A percentile compares a stretch with the other conserved stretches of the same genome.
phyloP scores from a whole-genome alignment of 2,113 vertebrate genomes.

The Istiophorus platypterus region DNA sequence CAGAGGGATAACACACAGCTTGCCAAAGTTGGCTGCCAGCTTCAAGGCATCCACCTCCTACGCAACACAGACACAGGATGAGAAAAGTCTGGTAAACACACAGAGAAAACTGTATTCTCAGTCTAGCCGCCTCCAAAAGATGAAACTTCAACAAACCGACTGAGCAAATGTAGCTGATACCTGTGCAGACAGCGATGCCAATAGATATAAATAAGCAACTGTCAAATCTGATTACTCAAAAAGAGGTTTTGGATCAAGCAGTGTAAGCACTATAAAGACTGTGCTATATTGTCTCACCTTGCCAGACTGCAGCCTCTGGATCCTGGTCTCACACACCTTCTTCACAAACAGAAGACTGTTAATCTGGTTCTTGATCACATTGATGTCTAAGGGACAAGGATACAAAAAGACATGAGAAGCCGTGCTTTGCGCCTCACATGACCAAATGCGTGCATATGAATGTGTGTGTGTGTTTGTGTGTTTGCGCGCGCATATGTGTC shows the following conservation, averaged over 20 bases:
- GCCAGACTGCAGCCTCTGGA: constrained; percentile 97
- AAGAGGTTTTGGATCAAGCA: background rate
- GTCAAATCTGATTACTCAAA: background rate
- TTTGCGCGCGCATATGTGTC: background rate
- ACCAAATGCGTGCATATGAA: background rate
- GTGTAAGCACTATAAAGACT: background rate
- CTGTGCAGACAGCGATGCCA: background rate
- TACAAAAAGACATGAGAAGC: constrained; percentile 35
- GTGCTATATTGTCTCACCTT: constrained; percentile 88
- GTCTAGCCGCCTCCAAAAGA: background rate
- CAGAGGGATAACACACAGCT: constrained; percentile 97
- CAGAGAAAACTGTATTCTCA: constrained; percentile 1
- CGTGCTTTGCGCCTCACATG: background rate
- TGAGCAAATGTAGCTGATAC: background rate
- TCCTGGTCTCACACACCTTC: constrained; percentile 99
- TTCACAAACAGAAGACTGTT: constrained; percentile 99
- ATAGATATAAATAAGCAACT: background rate
- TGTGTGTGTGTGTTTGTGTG: background rate
- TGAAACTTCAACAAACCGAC: constrained; percentile 10
- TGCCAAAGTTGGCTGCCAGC: constrained; percentile 97
- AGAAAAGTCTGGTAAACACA: constrained; percentile 14
- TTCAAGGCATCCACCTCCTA: constrained; percentile 98
- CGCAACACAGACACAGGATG: constrained; percentile 29
- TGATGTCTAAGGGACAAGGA: constrained; percentile 90
- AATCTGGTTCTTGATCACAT: constrained; percentile 99